Evolutionary conservation across 2,797 vertebrate genomes (phyloP).

Genomic region (Hoplostethus atlanticus): DNA sequence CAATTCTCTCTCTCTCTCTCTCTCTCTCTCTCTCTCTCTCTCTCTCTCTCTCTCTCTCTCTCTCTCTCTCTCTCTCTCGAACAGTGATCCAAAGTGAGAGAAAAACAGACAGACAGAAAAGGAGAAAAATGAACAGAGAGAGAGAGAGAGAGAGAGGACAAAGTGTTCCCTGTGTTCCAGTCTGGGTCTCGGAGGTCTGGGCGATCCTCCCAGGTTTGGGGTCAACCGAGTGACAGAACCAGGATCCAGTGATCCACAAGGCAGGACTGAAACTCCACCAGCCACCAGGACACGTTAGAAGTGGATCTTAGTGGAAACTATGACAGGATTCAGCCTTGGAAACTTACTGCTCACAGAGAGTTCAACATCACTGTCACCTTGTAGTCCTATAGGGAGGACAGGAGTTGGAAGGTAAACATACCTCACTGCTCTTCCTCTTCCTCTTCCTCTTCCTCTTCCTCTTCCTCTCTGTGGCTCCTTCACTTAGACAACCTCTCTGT

Average conservation of each 20-base stretch:
- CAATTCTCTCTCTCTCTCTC: slow-evolving; percentile 17
- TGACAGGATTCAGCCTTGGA: neutral
- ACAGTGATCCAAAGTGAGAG: slow-evolving; percentile 27
- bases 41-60: neutral
- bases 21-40: slow-evolving; percentile 5
- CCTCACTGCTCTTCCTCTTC: slow-evolving; percentile 28
- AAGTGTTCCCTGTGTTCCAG: slow-evolving; percentile 66
- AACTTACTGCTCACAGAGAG: neutral
- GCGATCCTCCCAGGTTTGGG: slow-evolving; percentile 42
- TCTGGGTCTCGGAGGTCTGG: slow-evolving; percentile 52
- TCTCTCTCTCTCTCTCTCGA: slow-evolving; percentile 8
- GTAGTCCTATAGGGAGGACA: slow-evolving; percentile 35
- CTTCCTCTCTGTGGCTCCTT: slow-evolving; percentile 28
- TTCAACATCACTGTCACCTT: neutral
- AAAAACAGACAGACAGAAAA: slow-evolving; percentile 21
- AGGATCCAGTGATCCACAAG: slow-evolving; percentile 45
- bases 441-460: neutral
- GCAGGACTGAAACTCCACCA: slow-evolving; percentile 10
- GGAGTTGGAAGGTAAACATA: slow-evolving; percentile 57
- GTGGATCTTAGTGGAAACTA: neutral
- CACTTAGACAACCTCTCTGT: slow-evolving; percentile 61
- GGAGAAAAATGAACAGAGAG: slow-evolving; percentile 36
- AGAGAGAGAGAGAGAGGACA: slow-evolving; percentile 44
- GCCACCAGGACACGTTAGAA: neutral
- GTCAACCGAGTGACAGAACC: slow-evolving; percentile 56